Conservation (phyloP, 2,888 invertebrate genomes). For the Tethea ocularis region DNA sequence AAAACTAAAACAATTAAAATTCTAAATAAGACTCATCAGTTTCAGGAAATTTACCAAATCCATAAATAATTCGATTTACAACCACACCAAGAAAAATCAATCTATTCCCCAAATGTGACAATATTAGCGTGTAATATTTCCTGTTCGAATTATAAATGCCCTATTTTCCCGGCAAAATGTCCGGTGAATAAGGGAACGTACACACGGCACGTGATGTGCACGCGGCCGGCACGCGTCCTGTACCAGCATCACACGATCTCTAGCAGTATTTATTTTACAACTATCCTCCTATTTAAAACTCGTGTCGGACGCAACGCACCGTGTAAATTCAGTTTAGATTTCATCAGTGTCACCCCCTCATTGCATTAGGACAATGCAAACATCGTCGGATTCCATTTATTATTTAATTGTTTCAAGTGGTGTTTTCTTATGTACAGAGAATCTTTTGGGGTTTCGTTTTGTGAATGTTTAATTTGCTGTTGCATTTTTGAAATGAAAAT, state of each 20-base stretch:
- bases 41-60: conserved; percentile 26
- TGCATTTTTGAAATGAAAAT: conserved; percentile 3
- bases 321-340: conserved; percentile 76
- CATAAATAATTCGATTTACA: conserved; percentile 55
- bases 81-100: conserved; percentile 64
- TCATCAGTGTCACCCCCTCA: conserved; percentile 61
- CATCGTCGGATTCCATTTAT: conserved; percentile 72
- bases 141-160: conserved; percentile 77
- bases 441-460: conserved; percentile 20
- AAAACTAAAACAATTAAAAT: no score
- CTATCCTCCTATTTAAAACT: conserved; percentile 73
- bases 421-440: conserved; percentile 50
- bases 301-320: conserved; percentile 66
- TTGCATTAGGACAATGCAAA: conserved; percentile 63
- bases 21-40: not conserved
- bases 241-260: conserved; percentile 45
- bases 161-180: conserved; percentile 61
- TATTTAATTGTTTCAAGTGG: conserved; percentile 77
- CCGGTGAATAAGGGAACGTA: conserved; percentile 37
- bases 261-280: conserved; percentile 75
- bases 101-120: conserved; percentile 70
- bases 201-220: conserved; percentile 37
- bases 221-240: conserved; percentile 51
- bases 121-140: conserved; percentile 84
- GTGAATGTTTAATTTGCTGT: conserved; percentile 41